Conservation (phyloP, 2,113 vertebrate genomes). For the Phalacrocorax carbo region DNA sequence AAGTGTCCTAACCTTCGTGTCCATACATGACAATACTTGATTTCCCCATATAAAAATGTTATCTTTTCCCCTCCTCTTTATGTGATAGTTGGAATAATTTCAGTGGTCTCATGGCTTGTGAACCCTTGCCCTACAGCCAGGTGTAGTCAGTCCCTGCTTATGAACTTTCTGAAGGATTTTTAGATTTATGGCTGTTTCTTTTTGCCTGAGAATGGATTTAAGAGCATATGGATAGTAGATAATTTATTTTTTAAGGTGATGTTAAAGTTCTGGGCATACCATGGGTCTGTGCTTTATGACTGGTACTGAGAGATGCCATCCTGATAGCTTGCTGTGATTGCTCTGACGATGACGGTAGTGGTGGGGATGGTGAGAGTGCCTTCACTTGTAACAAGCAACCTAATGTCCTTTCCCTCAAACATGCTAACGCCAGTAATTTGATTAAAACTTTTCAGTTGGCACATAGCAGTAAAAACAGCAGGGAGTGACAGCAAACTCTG, state of each 20-base stretch:
- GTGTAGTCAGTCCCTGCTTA: not conserved
- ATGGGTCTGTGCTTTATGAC: not conserved
- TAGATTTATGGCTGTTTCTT: not conserved
- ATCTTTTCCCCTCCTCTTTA: not conserved
- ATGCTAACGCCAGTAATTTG: conserved; percentile 48
- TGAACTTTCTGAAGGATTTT: not conserved
- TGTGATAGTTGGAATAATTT: not conserved
- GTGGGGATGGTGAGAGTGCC: conserved; percentile 22
- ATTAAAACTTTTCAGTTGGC: conserved; percentile 51
- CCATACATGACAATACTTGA: not conserved
- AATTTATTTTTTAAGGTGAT: not conserved
- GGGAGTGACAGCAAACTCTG: not conserved
- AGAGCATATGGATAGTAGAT: not conserved
- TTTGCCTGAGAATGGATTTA: not conserved
- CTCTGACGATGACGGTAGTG: not conserved
- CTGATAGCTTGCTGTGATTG: not conserved
- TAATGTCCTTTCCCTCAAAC: conserved; percentile 42
- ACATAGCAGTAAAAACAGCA: conserved; percentile 17
- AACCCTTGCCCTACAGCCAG: not conserved
- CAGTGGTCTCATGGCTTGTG: not conserved
- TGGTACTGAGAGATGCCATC: not conserved
- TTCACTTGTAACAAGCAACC: conserved; percentile 38
- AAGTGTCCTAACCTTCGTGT: not conserved
- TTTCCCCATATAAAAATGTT: not conserved
- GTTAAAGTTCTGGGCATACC: not conserved